Evolutionary conservation across 2,797 vertebrate genomes (phyloP), one percentile per base, ranked within the genome.

Genomic region (Acridotheres tristis): DNA sequence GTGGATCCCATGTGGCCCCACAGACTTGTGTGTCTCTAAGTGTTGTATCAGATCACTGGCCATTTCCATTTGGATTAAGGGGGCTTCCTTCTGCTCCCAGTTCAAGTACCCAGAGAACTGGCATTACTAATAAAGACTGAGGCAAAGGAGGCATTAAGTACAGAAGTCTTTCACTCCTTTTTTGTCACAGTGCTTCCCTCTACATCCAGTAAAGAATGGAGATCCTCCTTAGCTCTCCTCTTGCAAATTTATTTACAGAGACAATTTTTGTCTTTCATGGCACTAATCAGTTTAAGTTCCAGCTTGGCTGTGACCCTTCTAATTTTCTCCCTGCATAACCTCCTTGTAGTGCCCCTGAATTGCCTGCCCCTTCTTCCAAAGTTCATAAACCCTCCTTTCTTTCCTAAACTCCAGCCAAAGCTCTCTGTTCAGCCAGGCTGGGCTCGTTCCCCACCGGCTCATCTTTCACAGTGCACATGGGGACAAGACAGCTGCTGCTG

Each of bases 401-500:
- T 71, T 27, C 23, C 71, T n/a, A 22, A 63, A 36, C 13, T 38
- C 38, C 58, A 71, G 71, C 26, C 78, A 62, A n/a, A 75, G 55
- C 34, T 88, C 53, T 58, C 55, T 75, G 48, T 10, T 74, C 48
- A 55, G 79, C 45, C 79, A 71, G 57, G 32, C 63, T 20, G 30
- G 63, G 63, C 57, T 77, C 11, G 0, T 1, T 80, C 75, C 53
- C 61, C 1, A 1, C 47, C 1, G 4, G 72, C 42, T 74, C 40
- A 25, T 88, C 51, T 68, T 34, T 71, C 0, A 0, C 45, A 45
- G 11, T 2, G 68, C 85, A 80, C 71, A 67, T 11, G 48, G 48
- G 59, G 71, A 89, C 72, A 55, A 54, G 36, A 53, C 71, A 85
- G 67, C 57, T 43, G 26, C 84, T 90, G 78, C 75, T 85, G 82